phyloP scores from a whole-genome alignment of 2,797 vertebrate genomes.

The Coendou prehensilis region DNA sequence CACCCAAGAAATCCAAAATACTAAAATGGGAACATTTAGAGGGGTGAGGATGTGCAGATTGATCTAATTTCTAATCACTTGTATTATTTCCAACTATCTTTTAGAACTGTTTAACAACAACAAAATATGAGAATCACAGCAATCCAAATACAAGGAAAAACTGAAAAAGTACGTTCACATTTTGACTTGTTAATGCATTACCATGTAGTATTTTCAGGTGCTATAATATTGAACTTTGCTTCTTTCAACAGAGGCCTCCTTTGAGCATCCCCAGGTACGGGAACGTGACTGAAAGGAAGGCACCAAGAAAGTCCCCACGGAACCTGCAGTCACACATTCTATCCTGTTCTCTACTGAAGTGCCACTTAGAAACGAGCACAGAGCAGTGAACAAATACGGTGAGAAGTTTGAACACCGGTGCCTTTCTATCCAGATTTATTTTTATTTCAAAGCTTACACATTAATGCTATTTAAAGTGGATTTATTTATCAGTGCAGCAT shows the following conservation, averaged over 20 bases:
- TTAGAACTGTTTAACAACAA: not conserved
- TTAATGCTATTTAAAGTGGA: constrained; percentile 9
- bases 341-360: not conserved
- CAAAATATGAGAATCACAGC: not conserved
- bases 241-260: constrained; percentile 4
- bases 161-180: not conserved
- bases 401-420: constrained; percentile 30
- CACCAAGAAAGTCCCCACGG: not conserved
- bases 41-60: not conserved
- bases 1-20: constrained; percentile 19
- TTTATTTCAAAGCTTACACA: constrained; percentile 41
- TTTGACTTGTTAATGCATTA: not conserved
- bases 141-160: not conserved
- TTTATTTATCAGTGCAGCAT: constrained; percentile 44
- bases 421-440: constrained; percentile 1
- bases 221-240: constrained; percentile 27
- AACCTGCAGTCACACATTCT: not conserved
- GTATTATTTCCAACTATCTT: constrained; percentile 14
- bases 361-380: not conserved
- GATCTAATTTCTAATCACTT: not conserved
- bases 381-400: not conserved
- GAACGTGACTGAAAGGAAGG: not conserved
- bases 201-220: not conserved
- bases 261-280: not conserved
- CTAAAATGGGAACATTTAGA: not conserved